phyloP scores from a whole-genome alignment of 2,113 vertebrate species.

The Malurus elegans region DNA sequence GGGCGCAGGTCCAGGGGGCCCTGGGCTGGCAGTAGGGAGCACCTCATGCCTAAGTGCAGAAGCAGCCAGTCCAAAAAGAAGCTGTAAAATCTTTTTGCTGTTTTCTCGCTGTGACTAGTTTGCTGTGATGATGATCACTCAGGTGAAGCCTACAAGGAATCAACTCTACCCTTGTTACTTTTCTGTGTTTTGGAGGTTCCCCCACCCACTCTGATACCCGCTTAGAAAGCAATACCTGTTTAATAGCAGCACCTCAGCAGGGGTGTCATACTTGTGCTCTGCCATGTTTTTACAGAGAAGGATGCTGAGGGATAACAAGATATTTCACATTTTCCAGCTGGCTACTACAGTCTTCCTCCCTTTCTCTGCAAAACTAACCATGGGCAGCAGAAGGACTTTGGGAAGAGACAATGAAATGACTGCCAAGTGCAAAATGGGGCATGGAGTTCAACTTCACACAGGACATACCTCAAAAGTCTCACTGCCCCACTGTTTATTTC shows the following conservation, averaged over 20 bases:
- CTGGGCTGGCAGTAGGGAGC: background rate
- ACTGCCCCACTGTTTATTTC: background rate
- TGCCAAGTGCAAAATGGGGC: background rate
- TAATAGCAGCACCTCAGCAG: background rate
- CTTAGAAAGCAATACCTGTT: background rate
- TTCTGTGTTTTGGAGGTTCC: background rate
- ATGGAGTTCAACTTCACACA: background rate
- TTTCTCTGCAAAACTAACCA: background rate
- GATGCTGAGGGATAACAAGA: background rate
- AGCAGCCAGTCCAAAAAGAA: background rate
- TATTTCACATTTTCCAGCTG: background rate
- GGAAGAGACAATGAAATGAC: background rate
- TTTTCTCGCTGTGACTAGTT: background rate
- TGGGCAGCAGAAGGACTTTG: background rate
- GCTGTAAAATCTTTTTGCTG: background rate
- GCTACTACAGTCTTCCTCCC: background rate
- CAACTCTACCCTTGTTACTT: background rate
- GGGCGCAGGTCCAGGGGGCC: background rate
- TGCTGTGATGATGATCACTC: background rate
- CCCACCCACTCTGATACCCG: accelerated
- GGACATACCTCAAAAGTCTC: background rate
- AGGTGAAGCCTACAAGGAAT: background rate
- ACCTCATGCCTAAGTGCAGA: background rate
- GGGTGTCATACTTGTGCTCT: background rate
- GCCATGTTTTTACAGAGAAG: background rate